These are phyloP conservation scores for Actenoides hombroni DNA, from an alignment of 2,113 vertebrate genomes.

Conservation along the genomic window DNA sequence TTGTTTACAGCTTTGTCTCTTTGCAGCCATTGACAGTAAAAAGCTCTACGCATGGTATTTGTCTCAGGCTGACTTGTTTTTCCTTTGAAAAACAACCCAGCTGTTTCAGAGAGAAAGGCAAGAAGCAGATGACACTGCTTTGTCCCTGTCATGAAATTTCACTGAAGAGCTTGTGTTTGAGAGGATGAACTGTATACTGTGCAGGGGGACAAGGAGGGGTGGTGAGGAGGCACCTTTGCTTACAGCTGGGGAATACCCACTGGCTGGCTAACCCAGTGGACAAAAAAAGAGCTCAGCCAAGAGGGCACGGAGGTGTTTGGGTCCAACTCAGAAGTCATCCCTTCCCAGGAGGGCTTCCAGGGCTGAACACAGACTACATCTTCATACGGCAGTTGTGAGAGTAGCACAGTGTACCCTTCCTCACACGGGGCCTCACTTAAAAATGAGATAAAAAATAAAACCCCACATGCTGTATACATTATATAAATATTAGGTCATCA, in stretches of 20 bases:
- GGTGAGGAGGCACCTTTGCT: not conserved
- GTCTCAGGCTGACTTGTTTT: not conserved
- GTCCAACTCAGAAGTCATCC: not conserved
- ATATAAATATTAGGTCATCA: conserved; percentile 47
- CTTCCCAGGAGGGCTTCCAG: not conserved
- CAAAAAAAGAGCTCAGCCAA: not conserved
- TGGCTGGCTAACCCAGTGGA: not conserved
- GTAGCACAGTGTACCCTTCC: not conserved
- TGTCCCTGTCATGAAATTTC: not conserved
- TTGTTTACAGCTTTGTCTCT: not conserved
- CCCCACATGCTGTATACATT: not conserved
- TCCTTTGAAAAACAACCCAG: not conserved
- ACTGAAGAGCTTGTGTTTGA: not conserved
- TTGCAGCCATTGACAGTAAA: not conserved
- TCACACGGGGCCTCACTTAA: not conserved
- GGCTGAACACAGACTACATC: not conserved
- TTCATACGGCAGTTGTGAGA: rapidly evolving
- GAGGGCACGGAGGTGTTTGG: not conserved
- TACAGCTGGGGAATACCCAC: not conserved
- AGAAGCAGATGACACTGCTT: not conserved
- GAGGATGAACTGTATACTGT: not conserved
- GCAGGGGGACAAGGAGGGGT: not conserved
- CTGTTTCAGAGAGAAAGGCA: not conserved
- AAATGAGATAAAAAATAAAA: not conserved
- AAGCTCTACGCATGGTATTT: not conserved